phyloP scores from a whole-genome alignment of 1,140 invertebrate species.

The Microvelia longipes region DNA sequence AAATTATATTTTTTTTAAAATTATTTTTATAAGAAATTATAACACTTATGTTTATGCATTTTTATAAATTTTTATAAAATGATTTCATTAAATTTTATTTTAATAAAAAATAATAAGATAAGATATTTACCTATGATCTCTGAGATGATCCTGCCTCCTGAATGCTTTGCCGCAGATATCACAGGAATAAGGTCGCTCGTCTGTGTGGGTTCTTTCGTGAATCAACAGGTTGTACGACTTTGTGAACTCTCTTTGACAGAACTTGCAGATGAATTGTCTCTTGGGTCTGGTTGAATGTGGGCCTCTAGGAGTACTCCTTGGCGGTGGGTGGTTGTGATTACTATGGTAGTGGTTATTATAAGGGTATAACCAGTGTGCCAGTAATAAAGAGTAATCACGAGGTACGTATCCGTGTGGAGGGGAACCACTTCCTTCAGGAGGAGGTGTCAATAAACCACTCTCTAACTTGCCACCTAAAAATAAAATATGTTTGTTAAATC shows the following conservation, averaged over 20 bases:
- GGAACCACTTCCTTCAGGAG: not conserved
- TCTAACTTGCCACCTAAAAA: not conserved
- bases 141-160: slow-evolving; percentile 35
- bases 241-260: slow-evolving; percentile 91
- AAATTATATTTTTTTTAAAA: too few relatives aligned
- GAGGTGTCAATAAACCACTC: not conserved
- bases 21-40: too few relatives aligned
- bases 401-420: not conserved
- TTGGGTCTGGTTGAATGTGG: slow-evolving; percentile 36
- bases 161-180: slow-evolving; percentile 82
- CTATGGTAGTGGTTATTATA: slow-evolving; percentile 4
- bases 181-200: slow-evolving; percentile 94
- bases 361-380: slow-evolving; percentile 18
- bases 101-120: too few relatives aligned
- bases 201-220: slow-evolving; percentile 93
- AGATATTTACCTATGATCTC: slow-evolving; percentile 32
- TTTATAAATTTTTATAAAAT: too few relatives aligned
- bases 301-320: slow-evolving; percentile 18
- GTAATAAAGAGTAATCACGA: slow-evolving; percentile 14
- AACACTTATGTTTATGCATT: too few relatives aligned
- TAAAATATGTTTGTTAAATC: not conserved
- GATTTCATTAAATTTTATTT: too few relatives aligned
- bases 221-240: slow-evolving; percentile 97
- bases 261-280: slow-evolving; percentile 74
- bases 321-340: not conserved